Base-by-base conservation (phyloP, 2,113 vertebrate species). In the Leuciscus idus region DNA sequence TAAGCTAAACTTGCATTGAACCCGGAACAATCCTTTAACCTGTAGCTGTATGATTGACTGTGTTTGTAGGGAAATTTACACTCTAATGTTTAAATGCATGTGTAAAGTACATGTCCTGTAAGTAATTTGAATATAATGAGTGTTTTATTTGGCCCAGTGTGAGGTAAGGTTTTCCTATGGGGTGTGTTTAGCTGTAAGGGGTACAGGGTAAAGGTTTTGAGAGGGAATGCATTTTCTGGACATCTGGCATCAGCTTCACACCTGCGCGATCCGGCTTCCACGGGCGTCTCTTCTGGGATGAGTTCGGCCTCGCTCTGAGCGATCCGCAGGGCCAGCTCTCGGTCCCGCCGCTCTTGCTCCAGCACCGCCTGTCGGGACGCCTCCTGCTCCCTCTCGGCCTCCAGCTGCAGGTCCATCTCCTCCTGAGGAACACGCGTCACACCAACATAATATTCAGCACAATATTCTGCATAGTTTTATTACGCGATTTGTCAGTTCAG, bases 261-360 rank as follows among this genome's bases (percentile, higher is more conserved):
- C 98, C 98, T 99, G 91, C 98, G 96, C 59, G 97, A 93, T 0
- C 92, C 94, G 0, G 86, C 75, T 70, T 98, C 98, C 0, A 81
- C 88, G 57, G 93, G 94, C 12, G 90, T 90, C 85, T 99, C 98
- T 0, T 99, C 98, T 0, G 92, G 95, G 90, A 98, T 98, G 68
- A 99, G 98, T 85, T 99, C 98, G 0, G 97, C 90, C 81, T 99
- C 98, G 2, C 96, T 99, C 91, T 95, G 96, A 10, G 97, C 98
- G 57, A 99, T 99, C 77, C 98, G 92, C 92, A 99, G 94, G 0
- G 98, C 98, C 89, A 99, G 94, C 89, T 99, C 98, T 0, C 96
- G 89, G 92, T 99, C 98, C 48, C 98, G 91, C 28, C 98, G 94
- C 68, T 99, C 98, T 93, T 99, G 98, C 81, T 98, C 97, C 89